Conservation (phyloP, 2,797 vertebrate genomes). For the Molossus alvarezi region DNA sequence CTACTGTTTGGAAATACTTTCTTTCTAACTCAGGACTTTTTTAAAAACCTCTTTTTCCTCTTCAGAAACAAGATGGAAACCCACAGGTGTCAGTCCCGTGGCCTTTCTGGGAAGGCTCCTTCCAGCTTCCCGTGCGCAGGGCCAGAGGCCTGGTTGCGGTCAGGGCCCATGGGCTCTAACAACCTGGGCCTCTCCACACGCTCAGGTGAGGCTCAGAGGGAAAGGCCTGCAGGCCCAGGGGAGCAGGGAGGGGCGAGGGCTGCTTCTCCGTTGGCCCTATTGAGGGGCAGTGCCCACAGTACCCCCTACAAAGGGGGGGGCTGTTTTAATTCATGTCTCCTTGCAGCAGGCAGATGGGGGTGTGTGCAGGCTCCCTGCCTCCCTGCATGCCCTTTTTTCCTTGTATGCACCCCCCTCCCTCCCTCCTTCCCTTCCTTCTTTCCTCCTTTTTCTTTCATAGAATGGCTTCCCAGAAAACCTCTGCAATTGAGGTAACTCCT, state of each 20-base stretch:
- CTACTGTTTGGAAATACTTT: slow-evolving; percentile 67
- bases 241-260: neutral
- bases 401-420: neutral
- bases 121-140: slow-evolving; percentile 78
- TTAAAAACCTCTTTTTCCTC: slow-evolving; percentile 61
- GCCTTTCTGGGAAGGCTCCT: slow-evolving; percentile 80
- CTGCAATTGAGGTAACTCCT: neutral
- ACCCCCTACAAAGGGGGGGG: rapidly evolving
- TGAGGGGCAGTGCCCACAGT: neutral
- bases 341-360: neutral
- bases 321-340: neutral
- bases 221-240: neutral
- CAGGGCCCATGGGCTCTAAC: slow-evolving; percentile 71
- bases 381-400: rapidly evolving
- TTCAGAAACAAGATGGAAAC: slow-evolving; percentile 80
- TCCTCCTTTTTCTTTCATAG: neutral
- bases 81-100: slow-evolving; percentile 78
- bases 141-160: slow-evolving; percentile 64
- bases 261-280: neutral
- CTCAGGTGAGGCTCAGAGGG: slow-evolving; percentile 69
- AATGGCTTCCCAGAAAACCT: neutral
- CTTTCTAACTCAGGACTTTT: slow-evolving; percentile 49
- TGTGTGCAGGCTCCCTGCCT: neutral
- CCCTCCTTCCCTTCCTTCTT: neutral
- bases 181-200: slow-evolving; percentile 64